Base-by-base conservation (phyloP, 92 coral and sea anemone genomes). In the Parazoanthus darwini region DNA sequence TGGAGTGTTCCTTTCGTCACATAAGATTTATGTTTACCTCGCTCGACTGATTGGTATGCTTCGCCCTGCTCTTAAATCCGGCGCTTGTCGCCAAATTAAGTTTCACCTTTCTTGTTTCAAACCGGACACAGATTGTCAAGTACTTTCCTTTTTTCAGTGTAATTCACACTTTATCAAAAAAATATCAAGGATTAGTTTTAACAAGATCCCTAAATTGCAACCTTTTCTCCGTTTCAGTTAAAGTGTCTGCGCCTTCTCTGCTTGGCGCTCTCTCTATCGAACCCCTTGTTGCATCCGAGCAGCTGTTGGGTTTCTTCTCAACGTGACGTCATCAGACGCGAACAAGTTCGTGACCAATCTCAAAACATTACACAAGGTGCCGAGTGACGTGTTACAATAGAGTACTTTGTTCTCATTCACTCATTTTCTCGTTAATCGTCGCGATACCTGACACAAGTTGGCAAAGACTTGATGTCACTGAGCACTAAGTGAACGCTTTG, bases 1-100 rank as follows among this genome's bases (percentile, higher is more conserved):
- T 70, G 75, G 65, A 70, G 79, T 23, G 75, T 29, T 84, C 87
- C 78, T 84, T 84, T 84, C 78, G 68, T 84, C 87, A 71, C 87
- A 44, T 84, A 14, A 71, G 77, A 23, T 6, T 76, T 26, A 6
- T 50, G n/a, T 66, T 66, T 84, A 68, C 59, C 78, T 72, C 33
- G 66, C 66, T 72, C 25, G 37, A 16, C 80, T 18, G 80, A 76
- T 76, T n/a, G 80, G 80, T 26, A 63, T 63, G 85, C 20, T 18
- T 33, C 36, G 37, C 65, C 33, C 38, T 54, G 71, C 50, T 58
- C 70, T 35, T 36, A 58, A 56, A 54, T 16, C 85, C 71, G 71
- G 13, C 42, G 10, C 36, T 29, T 9, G 29, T 35, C 25, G 38
- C 38, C 71, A 54, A 73, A 54, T 54, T 29, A 73, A 33, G 18